Conservation (phyloP, 2,888 invertebrate species). For the Heliconius cydno region DNA sequence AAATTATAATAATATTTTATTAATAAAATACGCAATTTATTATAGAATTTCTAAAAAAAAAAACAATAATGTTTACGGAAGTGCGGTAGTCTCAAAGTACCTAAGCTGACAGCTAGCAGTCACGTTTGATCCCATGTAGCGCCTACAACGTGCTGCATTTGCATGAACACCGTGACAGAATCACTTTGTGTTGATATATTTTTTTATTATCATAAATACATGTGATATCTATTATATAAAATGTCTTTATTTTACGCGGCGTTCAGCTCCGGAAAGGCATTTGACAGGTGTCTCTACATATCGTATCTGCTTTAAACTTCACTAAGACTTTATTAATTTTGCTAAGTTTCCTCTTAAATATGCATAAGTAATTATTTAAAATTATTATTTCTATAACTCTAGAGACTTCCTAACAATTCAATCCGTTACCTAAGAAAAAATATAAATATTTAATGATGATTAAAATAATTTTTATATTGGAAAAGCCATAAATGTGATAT, state of each 20-base stretch:
- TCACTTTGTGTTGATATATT: background rate
- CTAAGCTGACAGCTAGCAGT: conserved; percentile 9
- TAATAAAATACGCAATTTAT: background rate
- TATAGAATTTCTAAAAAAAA: background rate
- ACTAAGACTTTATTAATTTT: no score
- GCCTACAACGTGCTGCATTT: conserved; percentile 26
- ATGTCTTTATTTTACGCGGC: no score
- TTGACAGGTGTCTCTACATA: no score
- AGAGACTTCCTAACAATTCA: background rate
- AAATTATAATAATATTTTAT: background rate
- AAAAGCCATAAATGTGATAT: background rate
- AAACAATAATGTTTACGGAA: background rate
- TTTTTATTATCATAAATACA: background rate
- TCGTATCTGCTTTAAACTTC: background rate
- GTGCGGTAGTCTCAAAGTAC: background rate
- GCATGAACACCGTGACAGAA: conserved; percentile 12
- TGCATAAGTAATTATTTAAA: no score
- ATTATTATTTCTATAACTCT: no score
- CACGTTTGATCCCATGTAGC: conserved; percentile 31
- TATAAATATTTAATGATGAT: background rate
- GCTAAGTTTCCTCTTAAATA: no score
- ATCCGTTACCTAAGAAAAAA: background rate
- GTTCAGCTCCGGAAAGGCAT: no score
- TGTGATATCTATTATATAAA: background rate
- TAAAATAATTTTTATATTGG: background rate